Base-by-base conservation (phyloP, 1,140 invertebrate genomes). In the Hyles vespertilio region DNA sequence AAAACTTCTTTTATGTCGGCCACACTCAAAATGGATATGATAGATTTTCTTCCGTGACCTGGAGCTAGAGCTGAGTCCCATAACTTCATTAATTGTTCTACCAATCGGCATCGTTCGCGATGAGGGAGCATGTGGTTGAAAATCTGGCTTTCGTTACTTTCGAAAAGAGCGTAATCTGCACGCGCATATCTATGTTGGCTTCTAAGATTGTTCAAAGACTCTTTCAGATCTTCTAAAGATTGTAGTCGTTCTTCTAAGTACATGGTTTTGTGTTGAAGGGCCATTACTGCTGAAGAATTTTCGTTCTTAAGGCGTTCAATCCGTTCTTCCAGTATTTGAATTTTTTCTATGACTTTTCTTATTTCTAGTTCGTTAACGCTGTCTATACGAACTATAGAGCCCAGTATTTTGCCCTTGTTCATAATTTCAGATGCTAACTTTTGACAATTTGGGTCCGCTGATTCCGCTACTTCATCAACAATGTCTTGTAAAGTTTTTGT, bases 11-110 rank as follows among this genome's bases (percentile, higher is more conserved):
- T 58, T 8, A 57, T 32, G 40, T 67, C 51, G 5, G 36, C 43
- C 10, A 44, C 54, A 34, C 65, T 67, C n/a, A 67, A 47, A 36
- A 67, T 63, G 8, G 61, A 60, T 51, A 67, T 67, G 12, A 67
- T 51, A 11, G 64, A 66, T 47, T 67, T 52, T 10, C 43, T 3
- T 6, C 53, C 48, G 11, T 12, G 51, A 48, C 43, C 46, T 5
- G 36, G 36, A 3, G 3, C 36, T 8, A 62, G 52, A 36, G 65
- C 60, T 7, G 10, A 43, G 40, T 50, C 50, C 65, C 65, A 67
- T 4, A 58, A 32, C 3, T 58, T 52, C 5, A 63, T 12, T 22
- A 63, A 36, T 10, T 57, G 43, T 32, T 67, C 65, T 9, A 67
- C 55, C 10, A 67, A 61, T n/a, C 61, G 54, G 33, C 34, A 46